Evolutionary conservation across 1,140 invertebrate genomes (phyloP).

Genomic region (Ditylenchus dipsaci): DNA sequence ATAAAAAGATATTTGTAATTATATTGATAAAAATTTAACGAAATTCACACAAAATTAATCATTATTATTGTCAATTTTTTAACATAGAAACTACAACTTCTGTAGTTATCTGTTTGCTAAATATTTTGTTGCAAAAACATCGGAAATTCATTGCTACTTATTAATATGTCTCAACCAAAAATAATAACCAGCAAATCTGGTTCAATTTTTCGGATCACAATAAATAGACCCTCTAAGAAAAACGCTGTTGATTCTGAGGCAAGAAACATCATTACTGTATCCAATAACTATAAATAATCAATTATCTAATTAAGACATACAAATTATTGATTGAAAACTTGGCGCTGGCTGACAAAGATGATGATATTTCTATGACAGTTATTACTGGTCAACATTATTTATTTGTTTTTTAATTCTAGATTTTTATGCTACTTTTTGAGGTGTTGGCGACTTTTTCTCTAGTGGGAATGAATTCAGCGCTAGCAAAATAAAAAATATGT

Average conservation of each 20-base stretch:
- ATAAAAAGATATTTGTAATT: too few relatives aligned
- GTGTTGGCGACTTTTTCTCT: constrained; percentile 74
- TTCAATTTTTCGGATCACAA: constrained; percentile 12
- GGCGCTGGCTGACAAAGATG: constrained; percentile 24
- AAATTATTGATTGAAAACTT: constrained; percentile 13
- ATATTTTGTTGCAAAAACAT: too few relatives aligned
- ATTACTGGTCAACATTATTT: constrained; percentile 14
- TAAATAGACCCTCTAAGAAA: constrained; percentile 16
- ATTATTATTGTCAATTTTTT: too few relatives aligned
- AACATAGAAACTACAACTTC: too few relatives aligned
- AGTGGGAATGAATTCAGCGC: constrained; percentile 76
- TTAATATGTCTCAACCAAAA: constrained; percentile 12
- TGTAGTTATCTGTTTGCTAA: too few relatives aligned
- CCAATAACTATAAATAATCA: not conserved
- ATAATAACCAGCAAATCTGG: constrained; percentile 19
- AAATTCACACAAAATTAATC: too few relatives aligned
- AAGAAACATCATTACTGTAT: constrained; percentile 7
- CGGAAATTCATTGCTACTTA: too few relatives aligned
- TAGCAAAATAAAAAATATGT: constrained; percentile 16
- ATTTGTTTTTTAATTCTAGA: constrained; percentile 4
- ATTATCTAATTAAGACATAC: constrained; percentile 25
- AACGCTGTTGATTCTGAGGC: constrained; percentile 21
- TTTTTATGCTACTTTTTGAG: constrained; percentile 39
- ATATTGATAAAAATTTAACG: too few relatives aligned
- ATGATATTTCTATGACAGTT: constrained; percentile 23